These are phyloP conservation scores for Nomia melanderi DNA, from an alignment of 1,140 invertebrate genomes.

Conservation along the genomic window DNA sequence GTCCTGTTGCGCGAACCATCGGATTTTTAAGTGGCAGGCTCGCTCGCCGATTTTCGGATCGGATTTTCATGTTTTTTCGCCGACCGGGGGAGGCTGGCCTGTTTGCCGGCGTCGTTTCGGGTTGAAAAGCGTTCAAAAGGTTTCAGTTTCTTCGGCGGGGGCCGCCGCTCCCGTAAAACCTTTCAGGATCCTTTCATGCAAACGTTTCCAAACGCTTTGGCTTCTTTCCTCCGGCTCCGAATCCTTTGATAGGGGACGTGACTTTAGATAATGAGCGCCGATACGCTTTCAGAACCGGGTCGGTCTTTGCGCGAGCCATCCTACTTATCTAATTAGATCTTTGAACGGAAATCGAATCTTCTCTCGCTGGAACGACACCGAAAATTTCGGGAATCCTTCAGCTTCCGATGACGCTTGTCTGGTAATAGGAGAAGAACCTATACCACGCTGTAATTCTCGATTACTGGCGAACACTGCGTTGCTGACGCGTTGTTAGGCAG, in stretches of 20 bases:
- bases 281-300: not conserved
- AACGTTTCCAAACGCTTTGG: constrained; percentile 10
- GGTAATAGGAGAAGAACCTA: no score
- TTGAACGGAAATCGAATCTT: not conserved
- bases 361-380: not conserved
- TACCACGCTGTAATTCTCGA: no score
- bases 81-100: no score
- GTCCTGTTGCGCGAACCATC: not conserved
- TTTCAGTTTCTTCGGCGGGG: not conserved
- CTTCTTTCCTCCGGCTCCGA: not conserved
- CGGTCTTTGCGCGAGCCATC: not conserved
- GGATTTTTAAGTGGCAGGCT: not conserved
- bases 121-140: constrained; percentile 9
- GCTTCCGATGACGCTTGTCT: not conserved
- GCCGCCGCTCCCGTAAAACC: not conserved
- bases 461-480: no score
- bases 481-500: no score
- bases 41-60: not conserved
- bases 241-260: constrained; percentile 1
- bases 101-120: not conserved
- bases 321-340: constrained; percentile 1
- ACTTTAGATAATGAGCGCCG: constrained; percentile 12
- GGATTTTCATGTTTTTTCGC: not conserved
- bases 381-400: not conserved
- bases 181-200: constrained; percentile 6